Conservation (phyloP, 2,113 vertebrate genomes). For the Dasyprocta punctata region DNA sequence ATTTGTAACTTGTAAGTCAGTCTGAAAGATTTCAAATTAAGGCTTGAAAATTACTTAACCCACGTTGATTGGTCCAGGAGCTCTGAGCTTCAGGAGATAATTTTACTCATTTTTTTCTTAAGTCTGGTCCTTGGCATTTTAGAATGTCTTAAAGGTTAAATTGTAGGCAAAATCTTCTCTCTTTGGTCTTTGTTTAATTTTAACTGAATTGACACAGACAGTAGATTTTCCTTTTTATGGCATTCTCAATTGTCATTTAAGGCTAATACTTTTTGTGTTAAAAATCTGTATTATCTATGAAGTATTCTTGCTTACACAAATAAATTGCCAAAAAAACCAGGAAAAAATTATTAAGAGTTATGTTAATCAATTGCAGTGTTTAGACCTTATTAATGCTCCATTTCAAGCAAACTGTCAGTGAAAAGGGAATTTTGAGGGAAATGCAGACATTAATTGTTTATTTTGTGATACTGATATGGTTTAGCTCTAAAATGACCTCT, state of each 20-base stretch:
- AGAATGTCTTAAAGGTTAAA: neutral
- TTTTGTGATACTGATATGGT: neutral
- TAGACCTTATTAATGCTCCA: neutral
- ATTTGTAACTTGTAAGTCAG: slow-evolving; percentile 47
- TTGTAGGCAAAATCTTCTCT: neutral
- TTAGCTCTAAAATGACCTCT: neutral
- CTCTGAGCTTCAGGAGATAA: neutral
- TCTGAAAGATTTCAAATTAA: slow-evolving; percentile 30
- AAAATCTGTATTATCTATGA: neutral
- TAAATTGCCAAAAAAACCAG: neutral
- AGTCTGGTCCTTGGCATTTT: neutral
- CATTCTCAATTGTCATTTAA: slow-evolving; percentile 16
- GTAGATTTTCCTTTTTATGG: neutral
- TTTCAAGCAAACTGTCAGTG: neutral
- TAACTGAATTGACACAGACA: neutral
- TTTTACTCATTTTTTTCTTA: neutral
- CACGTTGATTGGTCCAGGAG: neutral
- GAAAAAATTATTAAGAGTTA: neutral
- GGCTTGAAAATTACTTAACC: neutral
- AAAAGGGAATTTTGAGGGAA: neutral
- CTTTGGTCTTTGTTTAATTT: neutral
- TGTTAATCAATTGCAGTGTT: neutral
- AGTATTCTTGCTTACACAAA: neutral
- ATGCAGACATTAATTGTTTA: neutral
- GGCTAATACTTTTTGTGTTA: neutral